Evolutionary conservation across 2,888 invertebrate genomes (phyloP).

Genomic region (Meliscaeva auricollis): DNA sequence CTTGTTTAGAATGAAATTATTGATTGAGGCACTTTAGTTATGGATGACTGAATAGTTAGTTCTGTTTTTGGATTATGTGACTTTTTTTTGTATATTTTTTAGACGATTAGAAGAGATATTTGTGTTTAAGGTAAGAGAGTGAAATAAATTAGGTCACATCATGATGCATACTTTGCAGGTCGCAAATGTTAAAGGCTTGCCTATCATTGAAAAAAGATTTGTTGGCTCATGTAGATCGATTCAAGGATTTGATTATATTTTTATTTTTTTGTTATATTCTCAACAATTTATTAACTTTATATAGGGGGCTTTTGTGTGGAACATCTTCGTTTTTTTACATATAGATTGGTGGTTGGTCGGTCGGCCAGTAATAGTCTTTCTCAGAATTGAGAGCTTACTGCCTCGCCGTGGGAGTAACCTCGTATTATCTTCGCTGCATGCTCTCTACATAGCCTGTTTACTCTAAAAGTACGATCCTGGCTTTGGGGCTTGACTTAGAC

Average conservation of each 20-base stretch:
- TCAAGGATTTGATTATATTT: slow-evolving; percentile 25
- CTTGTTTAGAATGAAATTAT: slow-evolving; percentile 70
- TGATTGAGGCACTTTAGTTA: slow-evolving; percentile 49
- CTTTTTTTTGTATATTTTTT: slow-evolving; percentile 7
- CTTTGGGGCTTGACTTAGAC: too few relatives aligned
- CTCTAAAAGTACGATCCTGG: too few relatives aligned
- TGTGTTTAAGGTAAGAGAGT: slow-evolving; percentile 7
- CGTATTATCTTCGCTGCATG: too few relatives aligned
- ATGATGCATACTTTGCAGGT: slow-evolving; percentile 21
- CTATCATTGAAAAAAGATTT: slow-evolving; percentile 27
- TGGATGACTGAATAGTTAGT: slow-evolving; percentile 54
- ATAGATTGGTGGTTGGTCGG: too few relatives aligned
- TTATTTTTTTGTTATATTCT: not conserved
- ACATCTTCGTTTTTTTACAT: too few relatives aligned
- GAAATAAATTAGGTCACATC: slow-evolving; percentile 35
- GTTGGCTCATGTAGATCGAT: slow-evolving; percentile 14
- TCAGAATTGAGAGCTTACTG: too few relatives aligned
- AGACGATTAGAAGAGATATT: not conserved
- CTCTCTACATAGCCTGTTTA: too few relatives aligned
- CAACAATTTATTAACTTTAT: not conserved
- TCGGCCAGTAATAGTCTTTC: too few relatives aligned
- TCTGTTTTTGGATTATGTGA: slow-evolving; percentile 45
- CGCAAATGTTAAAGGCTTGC: slow-evolving; percentile 34
- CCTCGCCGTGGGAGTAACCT: too few relatives aligned
- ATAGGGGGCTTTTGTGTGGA: not conserved